Evolutionary conservation across 2,888 invertebrate species (phyloP).

Genomic region (Heliconius hortense): DNA sequence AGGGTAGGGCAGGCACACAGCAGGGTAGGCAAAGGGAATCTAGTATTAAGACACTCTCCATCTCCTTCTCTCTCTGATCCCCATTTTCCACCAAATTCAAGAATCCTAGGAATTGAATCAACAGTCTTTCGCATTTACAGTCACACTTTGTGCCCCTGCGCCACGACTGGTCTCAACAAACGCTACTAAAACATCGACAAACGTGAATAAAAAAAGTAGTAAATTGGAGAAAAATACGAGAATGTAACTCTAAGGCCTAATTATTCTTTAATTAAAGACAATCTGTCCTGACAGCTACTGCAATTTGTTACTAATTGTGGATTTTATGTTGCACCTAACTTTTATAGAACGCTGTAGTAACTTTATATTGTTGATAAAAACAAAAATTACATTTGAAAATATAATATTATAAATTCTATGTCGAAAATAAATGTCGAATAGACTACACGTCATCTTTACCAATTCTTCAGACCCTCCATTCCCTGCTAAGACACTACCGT

Average conservation of each 20-base stretch:
- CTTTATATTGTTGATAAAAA: background rate
- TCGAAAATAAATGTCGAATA: too few relatives aligned
- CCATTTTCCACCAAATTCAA: too few relatives aligned
- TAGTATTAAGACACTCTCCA: background rate
- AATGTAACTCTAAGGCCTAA: slow-evolving; percentile 42
- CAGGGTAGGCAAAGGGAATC: background rate
- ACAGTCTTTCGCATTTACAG: too few relatives aligned
- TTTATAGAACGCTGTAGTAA: slow-evolving; percentile 2
- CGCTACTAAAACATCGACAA: background rate
- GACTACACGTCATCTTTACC: too few relatives aligned
- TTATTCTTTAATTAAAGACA: slow-evolving; percentile 46
- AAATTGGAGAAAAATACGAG: slow-evolving; percentile 41
- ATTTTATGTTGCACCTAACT: slow-evolving; percentile 37
- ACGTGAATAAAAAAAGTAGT: slow-evolving; percentile 24
- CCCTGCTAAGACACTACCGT: background rate
- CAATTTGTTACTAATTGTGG: slow-evolving; percentile 40
- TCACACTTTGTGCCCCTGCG: too few relatives aligned
- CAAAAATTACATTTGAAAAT: background rate
- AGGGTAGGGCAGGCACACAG: too few relatives aligned
- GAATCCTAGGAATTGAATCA: too few relatives aligned
- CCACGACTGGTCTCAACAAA: too few relatives aligned
- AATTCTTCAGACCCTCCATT: background rate
- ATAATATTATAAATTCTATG: too few relatives aligned
- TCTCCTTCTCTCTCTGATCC: too few relatives aligned
- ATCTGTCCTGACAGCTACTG: slow-evolving; percentile 38